Conservation (phyloP, 2,888 invertebrate genomes). For the Protodeltote pygarga region DNA sequence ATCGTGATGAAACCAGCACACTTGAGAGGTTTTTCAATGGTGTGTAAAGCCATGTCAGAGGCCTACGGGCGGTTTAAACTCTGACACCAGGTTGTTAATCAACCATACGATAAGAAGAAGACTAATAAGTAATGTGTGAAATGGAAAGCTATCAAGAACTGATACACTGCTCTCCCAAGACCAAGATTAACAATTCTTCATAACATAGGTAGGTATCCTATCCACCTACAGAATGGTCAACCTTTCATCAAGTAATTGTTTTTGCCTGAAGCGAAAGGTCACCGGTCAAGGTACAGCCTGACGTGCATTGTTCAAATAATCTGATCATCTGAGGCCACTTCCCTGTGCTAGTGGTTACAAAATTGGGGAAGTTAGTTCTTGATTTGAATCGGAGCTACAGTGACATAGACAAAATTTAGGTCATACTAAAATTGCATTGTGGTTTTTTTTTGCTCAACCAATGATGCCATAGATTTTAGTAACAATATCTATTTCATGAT, state of each 20-base stretch:
- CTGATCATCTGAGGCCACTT: slow-evolving; percentile 52
- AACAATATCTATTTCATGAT: too few species aligned
- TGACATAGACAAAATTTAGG: background rate
- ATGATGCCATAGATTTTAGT: too few species aligned
- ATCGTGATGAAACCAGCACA: too few species aligned
- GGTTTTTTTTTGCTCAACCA: background rate
- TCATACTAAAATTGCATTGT: background rate
- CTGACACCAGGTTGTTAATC: too few species aligned
- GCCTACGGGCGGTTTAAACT: too few species aligned
- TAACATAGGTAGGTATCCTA: slow-evolving; percentile 25
- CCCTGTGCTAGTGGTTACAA: slow-evolving; percentile 25
- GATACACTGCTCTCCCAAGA: too few species aligned
- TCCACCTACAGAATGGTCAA: slow-evolving; percentile 52
- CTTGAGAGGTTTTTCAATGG: too few species aligned
- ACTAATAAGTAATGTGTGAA: too few species aligned
- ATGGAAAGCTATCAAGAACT: too few species aligned
- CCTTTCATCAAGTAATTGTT: slow-evolving; percentile 61
- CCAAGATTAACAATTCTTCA: slow-evolving; percentile 32
- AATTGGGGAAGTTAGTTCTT: slow-evolving; percentile 5
- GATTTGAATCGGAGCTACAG: slow-evolving; percentile 5
- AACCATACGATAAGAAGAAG: too few species aligned
- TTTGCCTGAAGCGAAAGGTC: slow-evolving; percentile 54
- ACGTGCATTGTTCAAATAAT: slow-evolving; percentile 52
- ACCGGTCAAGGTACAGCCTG: slow-evolving; percentile 55
- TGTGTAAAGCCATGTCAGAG: too few species aligned